Conservation (phyloP, 2,888 invertebrate genomes). For the Acrocera orbiculus region DNA sequence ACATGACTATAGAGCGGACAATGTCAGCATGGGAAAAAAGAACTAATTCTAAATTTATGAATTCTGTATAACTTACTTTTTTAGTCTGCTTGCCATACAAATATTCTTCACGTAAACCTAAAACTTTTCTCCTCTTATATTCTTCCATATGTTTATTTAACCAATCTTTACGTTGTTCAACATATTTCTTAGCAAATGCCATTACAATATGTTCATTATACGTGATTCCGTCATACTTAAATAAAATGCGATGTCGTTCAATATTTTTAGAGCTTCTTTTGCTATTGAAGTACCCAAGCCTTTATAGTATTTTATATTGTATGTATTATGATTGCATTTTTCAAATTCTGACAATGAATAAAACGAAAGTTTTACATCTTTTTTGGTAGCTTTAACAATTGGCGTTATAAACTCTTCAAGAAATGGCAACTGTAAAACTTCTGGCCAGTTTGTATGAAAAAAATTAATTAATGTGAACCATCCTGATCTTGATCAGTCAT, state of each 20-base stretch:
- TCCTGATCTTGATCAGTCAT: slow-evolving; percentile 99
- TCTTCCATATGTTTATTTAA: slow-evolving; percentile 91
- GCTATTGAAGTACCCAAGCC: slow-evolving; percentile 99
- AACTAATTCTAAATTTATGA: too few relatives aligned
- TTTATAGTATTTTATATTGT: slow-evolving; percentile 98
- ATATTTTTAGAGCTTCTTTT: slow-evolving; percentile 93
- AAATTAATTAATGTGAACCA: slow-evolving; percentile 98
- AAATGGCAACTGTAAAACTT: slow-evolving; percentile 70
- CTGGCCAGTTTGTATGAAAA: slow-evolving; percentile 97
- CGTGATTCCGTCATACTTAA: slow-evolving; percentile 66
- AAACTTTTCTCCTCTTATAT: slow-evolving; percentile 61
- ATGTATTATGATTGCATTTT: slow-evolving; percentile 93
- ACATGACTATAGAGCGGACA: too few relatives aligned
- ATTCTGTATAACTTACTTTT: too few relatives aligned
- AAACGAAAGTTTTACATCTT: slow-evolving; percentile 66
- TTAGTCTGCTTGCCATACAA: too few relatives aligned
- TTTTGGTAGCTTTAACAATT: slow-evolving; percentile 89
- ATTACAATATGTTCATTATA: slow-evolving; percentile 90
- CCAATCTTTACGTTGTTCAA: slow-evolving; percentile 96
- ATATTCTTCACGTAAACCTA: slow-evolving; percentile 72
- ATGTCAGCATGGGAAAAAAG: too few relatives aligned
- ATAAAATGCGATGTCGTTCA: slow-evolving; percentile 77
- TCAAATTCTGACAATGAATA: slow-evolving; percentile 97
- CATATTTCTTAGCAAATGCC: slow-evolving; percentile 88
- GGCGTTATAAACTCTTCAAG: slow-evolving; percentile 99